Conservation (phyloP, 2,113 vertebrate species). For the Coturnix japonica region DNA sequence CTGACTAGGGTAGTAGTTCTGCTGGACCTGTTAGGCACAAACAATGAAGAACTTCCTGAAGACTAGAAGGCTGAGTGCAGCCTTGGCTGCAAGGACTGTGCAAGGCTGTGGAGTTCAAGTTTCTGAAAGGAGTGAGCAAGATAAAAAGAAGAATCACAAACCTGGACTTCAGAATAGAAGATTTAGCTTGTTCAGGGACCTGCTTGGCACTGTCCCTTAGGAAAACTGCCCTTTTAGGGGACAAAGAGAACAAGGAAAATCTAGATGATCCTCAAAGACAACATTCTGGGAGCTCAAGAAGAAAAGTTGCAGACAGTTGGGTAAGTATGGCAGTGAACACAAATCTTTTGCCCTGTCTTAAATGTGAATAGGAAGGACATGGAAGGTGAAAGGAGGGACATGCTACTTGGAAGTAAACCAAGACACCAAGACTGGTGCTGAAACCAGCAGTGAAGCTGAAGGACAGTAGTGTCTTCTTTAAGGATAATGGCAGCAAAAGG, state of each 20-base stretch:
- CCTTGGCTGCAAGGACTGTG: not conserved
- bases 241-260: not conserved
- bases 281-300: not conserved
- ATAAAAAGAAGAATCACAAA: not conserved
- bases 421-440: not conserved
- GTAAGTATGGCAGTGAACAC: not conserved
- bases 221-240: not conserved
- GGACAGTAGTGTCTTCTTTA: fast-evolving
- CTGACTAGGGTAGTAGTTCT: not conserved
- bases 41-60: not conserved
- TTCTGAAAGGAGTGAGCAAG: not conserved
- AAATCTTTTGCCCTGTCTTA: not conserved
- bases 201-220: not conserved
- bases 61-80: not conserved
- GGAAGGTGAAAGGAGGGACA: not conserved
- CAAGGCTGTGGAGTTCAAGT: not conserved
- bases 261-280: not conserved
- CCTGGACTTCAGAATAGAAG: not conserved
- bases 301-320: not conserved
- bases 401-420: not conserved
- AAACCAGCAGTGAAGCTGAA: not conserved
- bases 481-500: not conserved
- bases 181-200: not conserved
- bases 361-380: not conserved
- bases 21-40: not conserved